A percentile compares a stretch with the other conserved stretches of the same genome.
Conservation (phyloP, 2,888 invertebrate species). For the Phyto melanocephala region DNA sequence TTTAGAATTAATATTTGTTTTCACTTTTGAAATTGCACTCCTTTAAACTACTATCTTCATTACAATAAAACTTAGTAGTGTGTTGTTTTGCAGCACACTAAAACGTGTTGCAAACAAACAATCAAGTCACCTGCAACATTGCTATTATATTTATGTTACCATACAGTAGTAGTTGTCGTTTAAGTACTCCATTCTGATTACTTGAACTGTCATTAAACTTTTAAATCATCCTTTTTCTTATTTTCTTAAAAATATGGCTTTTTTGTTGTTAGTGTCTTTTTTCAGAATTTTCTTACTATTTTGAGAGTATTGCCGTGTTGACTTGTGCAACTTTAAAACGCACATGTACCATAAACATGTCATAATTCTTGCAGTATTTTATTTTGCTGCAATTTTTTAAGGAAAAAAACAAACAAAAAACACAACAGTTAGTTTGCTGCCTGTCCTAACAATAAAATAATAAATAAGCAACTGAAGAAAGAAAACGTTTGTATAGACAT, state of each 20-base stretch:
- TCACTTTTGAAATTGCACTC: too few relatives aligned
- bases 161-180: constrained; percentile 45
- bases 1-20: too few relatives aligned
- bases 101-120: constrained; percentile 53
- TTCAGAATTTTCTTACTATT: background rate
- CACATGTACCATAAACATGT: constrained; percentile 55
- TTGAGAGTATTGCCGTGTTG: background rate
- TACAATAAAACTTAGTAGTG: background rate
- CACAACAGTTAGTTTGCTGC: constrained; percentile 40
- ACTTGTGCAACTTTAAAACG: constrained; percentile 29
- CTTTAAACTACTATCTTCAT: background rate
- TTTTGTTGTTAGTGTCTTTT: constrained; percentile 32
- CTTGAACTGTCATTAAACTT: constrained; percentile 65
- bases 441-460: constrained; percentile 47
- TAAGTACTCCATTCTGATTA: constrained; percentile 46
- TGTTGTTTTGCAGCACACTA: constrained; percentile 6
- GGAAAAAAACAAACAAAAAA: constrained; percentile 1
- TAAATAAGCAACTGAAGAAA: constrained; percentile 23
- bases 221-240: constrained; percentile 63
- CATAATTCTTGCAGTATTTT: constrained; percentile 49
- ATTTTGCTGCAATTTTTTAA: constrained; percentile 6
- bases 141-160: background rate
- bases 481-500: constrained; percentile 16
- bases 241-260: constrained; percentile 43
- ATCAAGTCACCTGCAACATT: background rate